These are phyloP conservation scores for Netelia melanura DNA, from an alignment of 2,888 invertebrate species.

Conservation along the genomic window DNA sequence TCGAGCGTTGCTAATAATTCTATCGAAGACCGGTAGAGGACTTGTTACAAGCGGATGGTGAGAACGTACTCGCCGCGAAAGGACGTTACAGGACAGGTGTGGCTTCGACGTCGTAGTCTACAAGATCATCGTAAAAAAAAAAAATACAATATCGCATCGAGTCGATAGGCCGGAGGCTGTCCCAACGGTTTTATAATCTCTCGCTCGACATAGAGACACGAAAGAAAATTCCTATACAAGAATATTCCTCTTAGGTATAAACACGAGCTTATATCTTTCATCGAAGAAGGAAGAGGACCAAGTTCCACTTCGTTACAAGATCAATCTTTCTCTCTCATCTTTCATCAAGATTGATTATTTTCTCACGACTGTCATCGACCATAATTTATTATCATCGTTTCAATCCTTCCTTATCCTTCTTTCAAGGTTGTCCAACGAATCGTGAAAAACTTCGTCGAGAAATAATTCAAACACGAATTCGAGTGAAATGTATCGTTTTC, in stretches of 20 bases:
- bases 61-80: background rate
- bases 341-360: background rate
- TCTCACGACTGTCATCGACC: too few species aligned
- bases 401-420: too few species aligned
- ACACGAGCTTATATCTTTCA: background rate
- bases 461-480: slow-evolving; percentile 22
- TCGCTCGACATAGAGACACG: slow-evolving; percentile 12
- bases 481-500: slow-evolving; percentile 6
- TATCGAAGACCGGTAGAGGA: slow-evolving; percentile 12
- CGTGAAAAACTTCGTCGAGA: background rate
- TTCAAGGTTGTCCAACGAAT: too few species aligned
- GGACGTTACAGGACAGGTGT: background rate
- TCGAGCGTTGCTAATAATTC: slow-evolving; percentile 52
- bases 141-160: slow-evolving; percentile 31
- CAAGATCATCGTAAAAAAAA: background rate
- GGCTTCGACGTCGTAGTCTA: background rate
- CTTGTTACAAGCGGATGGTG: background rate
- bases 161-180: slow-evolving; percentile 9
- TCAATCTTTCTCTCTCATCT: background rate
- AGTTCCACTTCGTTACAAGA: background rate
- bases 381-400: too few species aligned
- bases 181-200: slow-evolving; percentile 37
- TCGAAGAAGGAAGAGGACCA: background rate
- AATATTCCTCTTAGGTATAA: background rate
- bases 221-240: slow-evolving; percentile 26